These are phyloP conservation scores for Blera fallax DNA, from an alignment of 2,888 invertebrate species.

Conservation along the genomic window DNA sequence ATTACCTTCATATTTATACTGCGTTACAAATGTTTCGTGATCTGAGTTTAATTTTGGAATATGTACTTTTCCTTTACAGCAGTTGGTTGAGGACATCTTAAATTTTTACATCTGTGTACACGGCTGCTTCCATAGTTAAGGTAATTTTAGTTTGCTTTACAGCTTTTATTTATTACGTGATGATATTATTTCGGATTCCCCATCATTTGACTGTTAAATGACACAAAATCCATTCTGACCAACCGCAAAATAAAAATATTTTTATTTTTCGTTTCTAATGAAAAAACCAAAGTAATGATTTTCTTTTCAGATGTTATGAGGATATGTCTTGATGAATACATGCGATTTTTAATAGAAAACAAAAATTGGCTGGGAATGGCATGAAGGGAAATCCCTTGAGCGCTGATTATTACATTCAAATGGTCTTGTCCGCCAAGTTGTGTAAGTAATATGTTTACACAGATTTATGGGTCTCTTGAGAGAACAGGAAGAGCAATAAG, in stretches of 20 bases:
- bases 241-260: background rate
- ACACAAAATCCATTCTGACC: constrained; percentile 45
- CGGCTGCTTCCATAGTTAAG: background rate
- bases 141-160: background rate
- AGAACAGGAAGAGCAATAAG: background rate
- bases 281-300: background rate
- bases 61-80: background rate
- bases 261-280: background rate
- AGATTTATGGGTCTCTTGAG: background rate
- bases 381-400: too few relatives aligned
- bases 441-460: background rate
- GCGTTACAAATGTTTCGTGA: background rate
- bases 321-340: too few relatives aligned
- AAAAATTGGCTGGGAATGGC: too few relatives aligned
- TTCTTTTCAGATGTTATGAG: background rate
- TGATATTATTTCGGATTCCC: constrained; percentile 53
- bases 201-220: constrained; percentile 58
- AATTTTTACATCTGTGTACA: too few relatives aligned
- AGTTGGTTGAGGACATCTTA: too few relatives aligned
- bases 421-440: too few relatives aligned
- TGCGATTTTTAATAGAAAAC: too few relatives aligned
- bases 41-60: background rate
- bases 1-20: background rate
- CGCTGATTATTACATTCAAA: too few relatives aligned
- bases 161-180: constrained; percentile 9